Percentiles rank a stretch among this genome's conserved stretches.
Evolutionary conservation across 2,888 invertebrate species (phyloP).

Genomic region (Cosmia trapezina): DNA sequence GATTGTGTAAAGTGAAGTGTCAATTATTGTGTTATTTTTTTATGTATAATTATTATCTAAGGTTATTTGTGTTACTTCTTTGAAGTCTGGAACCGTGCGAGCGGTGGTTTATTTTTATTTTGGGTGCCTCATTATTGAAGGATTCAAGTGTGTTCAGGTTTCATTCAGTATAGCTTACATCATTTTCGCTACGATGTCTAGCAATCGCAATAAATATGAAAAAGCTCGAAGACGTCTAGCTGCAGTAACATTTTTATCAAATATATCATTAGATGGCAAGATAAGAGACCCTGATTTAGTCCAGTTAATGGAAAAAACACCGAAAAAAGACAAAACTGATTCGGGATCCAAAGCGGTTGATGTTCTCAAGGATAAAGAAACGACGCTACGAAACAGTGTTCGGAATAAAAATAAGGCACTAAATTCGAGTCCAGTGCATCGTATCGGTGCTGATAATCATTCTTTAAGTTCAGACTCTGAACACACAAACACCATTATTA

Average conservation of each 20-base stretch:
- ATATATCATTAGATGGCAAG: slow-evolving; percentile 98
- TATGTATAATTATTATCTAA: no score
- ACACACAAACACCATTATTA: slow-evolving; percentile 90
- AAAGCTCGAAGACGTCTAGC: slow-evolving; percentile 96
- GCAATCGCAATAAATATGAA: slow-evolving; percentile 87
- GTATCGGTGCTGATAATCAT: slow-evolving; percentile 85
- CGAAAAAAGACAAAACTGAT: slow-evolving; percentile 76
- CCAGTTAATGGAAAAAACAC: slow-evolving; percentile 74
- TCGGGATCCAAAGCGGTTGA: slow-evolving; percentile 69
- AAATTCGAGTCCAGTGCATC: slow-evolving; percentile 82
- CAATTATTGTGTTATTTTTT: no score
- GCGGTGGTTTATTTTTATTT: slow-evolving; percentile 41
- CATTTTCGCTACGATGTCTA: slow-evolving; percentile 73
- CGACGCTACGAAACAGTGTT: slow-evolving; percentile 71
- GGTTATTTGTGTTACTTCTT: slow-evolving; percentile 24
- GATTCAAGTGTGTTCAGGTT: slow-evolving; percentile 12
- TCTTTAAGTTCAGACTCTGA: slow-evolving; percentile 95
- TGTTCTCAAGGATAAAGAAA: slow-evolving; percentile 76
- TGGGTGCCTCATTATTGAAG: slow-evolving; percentile 4
- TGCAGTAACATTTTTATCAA: slow-evolving; percentile 98
- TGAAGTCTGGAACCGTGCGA: slow-evolving; percentile 20
- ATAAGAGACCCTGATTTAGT: slow-evolving; percentile 92
- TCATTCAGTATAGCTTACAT: slow-evolving; percentile 47
- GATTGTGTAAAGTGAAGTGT: no score
- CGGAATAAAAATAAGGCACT: slow-evolving; percentile 80